A percentile compares a stretch with the other conserved stretches of the same genome.
phyloP scores from a whole-genome alignment of 2,888 invertebrate species.

The Cheilosia vernalis region DNA sequence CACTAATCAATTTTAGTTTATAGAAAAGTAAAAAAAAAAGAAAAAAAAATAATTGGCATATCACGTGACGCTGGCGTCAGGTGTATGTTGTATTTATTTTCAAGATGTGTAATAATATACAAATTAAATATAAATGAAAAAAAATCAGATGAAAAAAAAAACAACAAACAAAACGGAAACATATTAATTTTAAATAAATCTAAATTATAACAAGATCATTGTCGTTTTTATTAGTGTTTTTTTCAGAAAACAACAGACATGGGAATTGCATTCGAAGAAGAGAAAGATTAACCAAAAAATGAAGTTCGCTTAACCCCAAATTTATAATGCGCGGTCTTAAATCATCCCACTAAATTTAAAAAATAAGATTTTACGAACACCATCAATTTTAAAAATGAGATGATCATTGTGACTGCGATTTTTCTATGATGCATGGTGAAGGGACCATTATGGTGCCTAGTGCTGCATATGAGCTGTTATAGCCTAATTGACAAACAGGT shows the following conservation, averaged over 20 bases:
- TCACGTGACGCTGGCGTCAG: conserved; percentile 76
- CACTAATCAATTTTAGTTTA: conserved; percentile 73
- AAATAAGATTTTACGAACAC: no score
- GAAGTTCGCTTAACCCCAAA: no score
- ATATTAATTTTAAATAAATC: conserved; percentile 76
- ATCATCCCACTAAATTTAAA: no score
- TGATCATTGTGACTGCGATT: no score
- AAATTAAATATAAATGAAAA: conserved; percentile 72
- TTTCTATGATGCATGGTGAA: no score
- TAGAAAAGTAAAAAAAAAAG: conserved; percentile 64
- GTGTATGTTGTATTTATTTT: conserved; percentile 75
- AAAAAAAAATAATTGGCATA: conserved; percentile 68
- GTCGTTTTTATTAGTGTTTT: conserved; percentile 14
- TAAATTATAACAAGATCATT: conserved; percentile 68
- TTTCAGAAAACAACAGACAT: not conserved
- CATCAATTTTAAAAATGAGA: no score
- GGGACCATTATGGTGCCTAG: no score
- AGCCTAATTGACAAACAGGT: no score
- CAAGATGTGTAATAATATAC: conserved; percentile 73
- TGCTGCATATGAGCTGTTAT: no score
- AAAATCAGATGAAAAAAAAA: conserved; percentile 68
- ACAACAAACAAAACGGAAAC: conserved; percentile 70
- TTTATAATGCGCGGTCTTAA: no score
- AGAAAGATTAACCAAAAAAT: no score
- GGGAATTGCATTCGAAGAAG: not conserved